phyloP scores from a whole-genome alignment of 2,797 vertebrate genomes.

The Enteromius radiatus region DNA sequence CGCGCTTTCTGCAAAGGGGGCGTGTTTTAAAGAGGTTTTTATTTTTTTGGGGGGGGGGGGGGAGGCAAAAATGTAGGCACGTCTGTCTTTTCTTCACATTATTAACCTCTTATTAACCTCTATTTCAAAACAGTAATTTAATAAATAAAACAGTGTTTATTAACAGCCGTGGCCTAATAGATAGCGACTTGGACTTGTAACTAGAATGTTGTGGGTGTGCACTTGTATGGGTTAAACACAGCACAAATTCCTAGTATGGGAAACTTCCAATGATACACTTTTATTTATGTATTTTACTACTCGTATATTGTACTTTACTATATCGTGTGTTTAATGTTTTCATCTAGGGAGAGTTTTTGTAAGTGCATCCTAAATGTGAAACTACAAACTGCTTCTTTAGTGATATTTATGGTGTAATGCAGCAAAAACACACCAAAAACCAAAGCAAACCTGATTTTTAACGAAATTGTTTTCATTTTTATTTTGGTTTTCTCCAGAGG shows the following conservation, averaged over 20 bases:
- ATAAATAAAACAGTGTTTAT: neutral
- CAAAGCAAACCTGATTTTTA: constrained; percentile 4
- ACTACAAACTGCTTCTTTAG: neutral
- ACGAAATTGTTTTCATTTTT: constrained; percentile 44
- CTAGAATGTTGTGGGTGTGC: too few relatives aligned
- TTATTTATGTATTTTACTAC: neutral
- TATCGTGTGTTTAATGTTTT: neutral
- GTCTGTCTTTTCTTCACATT: neutral
- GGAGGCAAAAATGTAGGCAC: neutral
- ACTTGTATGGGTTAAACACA: too few relatives aligned
- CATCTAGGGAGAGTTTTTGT: neutral
- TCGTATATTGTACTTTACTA: neutral
- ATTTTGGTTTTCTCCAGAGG: constrained; percentile 64
- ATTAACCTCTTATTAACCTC: neutral
- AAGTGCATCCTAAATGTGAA: neutral
- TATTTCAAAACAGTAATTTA: neutral
- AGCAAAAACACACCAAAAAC: neutral
- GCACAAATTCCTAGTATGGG: too few relatives aligned
- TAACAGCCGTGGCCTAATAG: too few relatives aligned
- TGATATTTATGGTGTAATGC: neutral
- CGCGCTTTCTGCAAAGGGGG: constrained; percentile 8
- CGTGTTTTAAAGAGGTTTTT: neutral
- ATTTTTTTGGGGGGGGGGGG: too few relatives aligned
- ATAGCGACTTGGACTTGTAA: too few relatives aligned
- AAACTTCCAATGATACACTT: neutral